A percentile compares a stretch with the other conserved stretches of the same genome.
These are phyloP conservation scores for Diadegma fenestrale DNA, from an alignment of 2,888 invertebrate species.

Conservation along the genomic window DNA sequence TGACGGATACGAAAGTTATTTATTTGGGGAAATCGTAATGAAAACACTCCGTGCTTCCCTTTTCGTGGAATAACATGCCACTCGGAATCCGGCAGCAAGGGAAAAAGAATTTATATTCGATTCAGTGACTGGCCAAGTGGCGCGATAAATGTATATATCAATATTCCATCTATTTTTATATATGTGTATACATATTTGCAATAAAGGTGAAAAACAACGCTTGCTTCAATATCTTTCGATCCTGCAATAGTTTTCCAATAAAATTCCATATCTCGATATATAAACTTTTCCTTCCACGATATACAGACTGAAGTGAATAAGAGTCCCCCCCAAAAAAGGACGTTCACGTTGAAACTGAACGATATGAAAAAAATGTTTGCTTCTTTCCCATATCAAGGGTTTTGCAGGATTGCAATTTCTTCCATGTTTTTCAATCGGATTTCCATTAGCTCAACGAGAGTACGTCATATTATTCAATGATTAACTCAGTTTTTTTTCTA, in stretches of 20 bases:
- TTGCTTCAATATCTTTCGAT: slow-evolving; percentile 19
- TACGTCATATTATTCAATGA: background rate
- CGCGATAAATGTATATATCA: slow-evolving; percentile 13
- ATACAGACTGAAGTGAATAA: slow-evolving; percentile 13
- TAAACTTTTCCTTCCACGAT: slow-evolving; percentile 8
- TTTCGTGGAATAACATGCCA: background rate
- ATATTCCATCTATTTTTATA: slow-evolving; percentile 9
- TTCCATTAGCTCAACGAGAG: background rate
- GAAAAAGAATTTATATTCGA: slow-evolving; percentile 21
- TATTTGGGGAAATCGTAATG: background rate
- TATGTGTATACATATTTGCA: background rate
- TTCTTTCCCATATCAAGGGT: background rate
- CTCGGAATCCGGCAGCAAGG: background rate
- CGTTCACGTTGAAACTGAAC: slow-evolving; percentile 1
- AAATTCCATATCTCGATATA: slow-evolving; percentile 35
- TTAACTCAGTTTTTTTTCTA: background rate
- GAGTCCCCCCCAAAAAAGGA: background rate
- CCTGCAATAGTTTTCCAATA: slow-evolving; percentile 22
- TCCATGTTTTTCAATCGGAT: background rate
- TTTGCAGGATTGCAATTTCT: background rate
- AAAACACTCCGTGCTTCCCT: background rate
- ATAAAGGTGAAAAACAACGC: slow-evolving; percentile 27
- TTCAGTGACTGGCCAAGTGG: background rate
- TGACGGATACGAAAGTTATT: background rate
- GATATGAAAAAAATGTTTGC: background rate